phyloP scores from a whole-genome alignment of 2,888 invertebrate genomes.

The Melitaea athalia region DNA sequence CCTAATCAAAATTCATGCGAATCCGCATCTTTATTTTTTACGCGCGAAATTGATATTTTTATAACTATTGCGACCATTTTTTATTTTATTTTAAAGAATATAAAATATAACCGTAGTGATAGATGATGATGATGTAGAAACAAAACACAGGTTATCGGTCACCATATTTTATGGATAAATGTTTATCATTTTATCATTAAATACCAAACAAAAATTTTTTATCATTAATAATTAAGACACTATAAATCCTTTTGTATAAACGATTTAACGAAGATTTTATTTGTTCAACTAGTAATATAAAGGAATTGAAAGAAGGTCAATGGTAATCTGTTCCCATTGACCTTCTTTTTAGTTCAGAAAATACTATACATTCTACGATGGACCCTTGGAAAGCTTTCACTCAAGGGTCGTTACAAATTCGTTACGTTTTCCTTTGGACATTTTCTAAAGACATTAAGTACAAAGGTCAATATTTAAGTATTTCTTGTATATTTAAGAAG shows the following conservation, averaged over 20 bases:
- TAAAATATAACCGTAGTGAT: too few species aligned
- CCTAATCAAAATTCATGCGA: too few species aligned
- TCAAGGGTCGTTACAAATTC: constrained; percentile 29
- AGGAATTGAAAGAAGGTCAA: background rate
- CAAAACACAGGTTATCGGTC: too few species aligned
- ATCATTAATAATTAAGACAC: too few species aligned
- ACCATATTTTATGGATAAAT: background rate
- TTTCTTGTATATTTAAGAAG: background rate
- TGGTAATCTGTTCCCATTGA: background rate
- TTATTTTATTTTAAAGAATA: too few species aligned
- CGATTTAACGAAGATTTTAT: background rate
- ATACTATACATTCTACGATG: constrained; percentile 6
- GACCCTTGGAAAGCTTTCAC: constrained; percentile 31
- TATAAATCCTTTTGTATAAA: background rate
- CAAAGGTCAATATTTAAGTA: constrained; percentile 8
- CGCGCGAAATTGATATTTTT: too few species aligned
- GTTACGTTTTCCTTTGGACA: constrained; percentile 29
- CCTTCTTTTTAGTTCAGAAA: constrained; percentile 15
- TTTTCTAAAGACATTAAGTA: constrained; percentile 16
- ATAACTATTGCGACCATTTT: too few species aligned
- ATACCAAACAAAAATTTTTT: too few species aligned
- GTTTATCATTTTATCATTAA: background rate
- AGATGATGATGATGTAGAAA: too few species aligned
- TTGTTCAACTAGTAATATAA: background rate
- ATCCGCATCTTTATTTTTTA: too few species aligned